Base-by-base conservation (phyloP, 2,797 vertebrate species). In the Orestias chungarensis region DNA sequence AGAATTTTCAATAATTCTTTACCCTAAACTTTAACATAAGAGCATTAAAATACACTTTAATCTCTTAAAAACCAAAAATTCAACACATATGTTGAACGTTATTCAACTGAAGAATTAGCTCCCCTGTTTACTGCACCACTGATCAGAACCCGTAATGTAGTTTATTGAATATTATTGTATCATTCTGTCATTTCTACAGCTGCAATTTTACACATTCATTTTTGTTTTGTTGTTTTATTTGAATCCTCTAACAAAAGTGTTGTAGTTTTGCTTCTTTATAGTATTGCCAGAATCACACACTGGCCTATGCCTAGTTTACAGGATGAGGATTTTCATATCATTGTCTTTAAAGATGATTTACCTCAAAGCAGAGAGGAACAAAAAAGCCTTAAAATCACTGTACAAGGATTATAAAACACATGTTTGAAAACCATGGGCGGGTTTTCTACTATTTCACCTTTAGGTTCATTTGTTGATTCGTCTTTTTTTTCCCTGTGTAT, bases 341-440 rank as follows among this genome's bases (percentile, higher is more conserved):
- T 12, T 15, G 10, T 38, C 55, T 52, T 66, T 66, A 47, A 64
- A 73, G 71, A 66, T 43, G 38, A 31, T 78, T 84, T 82, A 82
- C 71, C 54, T 84, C 49, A 23, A 71, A 79, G 73, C 76, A 20
- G 52, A 33, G 72, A 69, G 65, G 61, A 73, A 79, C 65, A 84
- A 77, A 75, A 71, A 25, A 68, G 83, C 83, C 87, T 85, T 86
- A 87, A 83, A 75, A 74, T 78, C n/a, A 70, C 54, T 74, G 50
- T 69, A 73, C 25, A 81, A 83, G 72, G 43, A n/a, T 66, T 64
- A 18, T 50, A 10, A 15, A 29, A 55, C 38, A 31, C 27, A 3
- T 54, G 17, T 6, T 54, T 66, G 20, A 62, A n/a, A 62, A 50
- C 9, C 33, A 14, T 11, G 8, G 31, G n/a, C n/a, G n/a, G n/a